Conservation (phyloP, 2,797 vertebrate species). For the Oreonectes daqikongensis region DNA sequence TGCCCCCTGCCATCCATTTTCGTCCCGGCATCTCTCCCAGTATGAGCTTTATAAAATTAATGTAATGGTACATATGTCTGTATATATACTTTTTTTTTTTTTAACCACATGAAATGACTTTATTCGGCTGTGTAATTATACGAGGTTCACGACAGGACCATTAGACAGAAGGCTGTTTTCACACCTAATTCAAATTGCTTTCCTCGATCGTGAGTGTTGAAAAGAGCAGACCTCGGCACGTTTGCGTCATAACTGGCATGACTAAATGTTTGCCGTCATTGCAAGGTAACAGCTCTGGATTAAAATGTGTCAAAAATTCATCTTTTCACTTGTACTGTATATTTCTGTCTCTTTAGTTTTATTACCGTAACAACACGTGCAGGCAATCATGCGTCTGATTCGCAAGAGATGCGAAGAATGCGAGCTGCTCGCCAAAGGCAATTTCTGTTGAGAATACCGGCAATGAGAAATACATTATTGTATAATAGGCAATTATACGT, state of each 20-base stretch:
- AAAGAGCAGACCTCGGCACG: neutral
- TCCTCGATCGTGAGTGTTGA: neutral
- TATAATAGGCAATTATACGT: constrained; percentile 8
- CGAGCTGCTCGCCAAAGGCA: neutral
- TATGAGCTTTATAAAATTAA: neutral
- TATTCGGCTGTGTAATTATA: neutral
- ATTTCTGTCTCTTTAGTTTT: constrained; percentile 9
- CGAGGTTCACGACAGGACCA: neutral
- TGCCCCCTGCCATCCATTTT: neutral
- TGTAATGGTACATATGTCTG: neutral
- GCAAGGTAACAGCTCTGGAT: neutral
- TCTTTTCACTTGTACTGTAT: neutral
- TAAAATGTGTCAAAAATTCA: neutral
- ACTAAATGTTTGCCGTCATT: neutral
- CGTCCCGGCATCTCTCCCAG: neutral
- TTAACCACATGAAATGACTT: neutral
- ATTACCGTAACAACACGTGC: neutral
- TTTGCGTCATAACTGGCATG: neutral
- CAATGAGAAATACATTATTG: constrained; percentile 16
- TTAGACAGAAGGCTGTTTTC: constrained; percentile 1
- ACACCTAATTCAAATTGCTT: neutral
- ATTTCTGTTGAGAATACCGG: constrained; percentile 3
- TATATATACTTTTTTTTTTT: neutral
- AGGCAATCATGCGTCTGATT: constrained; percentile 8
- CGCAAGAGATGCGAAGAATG: neutral